These are phyloP conservation scores for Oryzias javanicus DNA, from an alignment of 2,113 vertebrate species.

Conservation along the genomic window DNA sequence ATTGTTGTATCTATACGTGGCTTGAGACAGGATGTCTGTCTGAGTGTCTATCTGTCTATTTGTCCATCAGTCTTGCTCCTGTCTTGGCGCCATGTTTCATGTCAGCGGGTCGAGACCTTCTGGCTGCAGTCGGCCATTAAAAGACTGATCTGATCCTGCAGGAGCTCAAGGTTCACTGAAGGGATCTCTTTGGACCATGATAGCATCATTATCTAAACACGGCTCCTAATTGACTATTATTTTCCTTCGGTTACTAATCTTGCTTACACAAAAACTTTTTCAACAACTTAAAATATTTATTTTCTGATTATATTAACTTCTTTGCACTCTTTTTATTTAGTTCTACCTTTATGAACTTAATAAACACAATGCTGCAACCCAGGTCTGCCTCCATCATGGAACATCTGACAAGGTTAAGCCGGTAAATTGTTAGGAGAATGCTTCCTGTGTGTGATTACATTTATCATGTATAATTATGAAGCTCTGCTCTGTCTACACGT, in stretches of 20 bases:
- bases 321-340: not conserved
- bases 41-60: conserved; percentile 59
- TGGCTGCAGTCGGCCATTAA: conserved; percentile 36
- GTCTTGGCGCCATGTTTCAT: conserved; percentile 43
- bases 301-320: too few relatives aligned
- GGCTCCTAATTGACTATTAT: conserved; percentile 19
- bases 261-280: not conserved
- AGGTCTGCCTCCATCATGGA: conserved; percentile 75
- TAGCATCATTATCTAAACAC: conserved; percentile 61
- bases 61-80: conserved; percentile 58
- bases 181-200: conserved; percentile 37
- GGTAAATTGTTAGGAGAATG: conserved; percentile 57
- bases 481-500: conserved; percentile 66
- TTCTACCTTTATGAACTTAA: not conserved
- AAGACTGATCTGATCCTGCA: conserved; percentile 56
- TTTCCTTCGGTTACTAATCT: conserved; percentile 7
- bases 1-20: conserved; percentile 73
- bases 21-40: conserved; percentile 67
- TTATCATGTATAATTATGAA: conserved; percentile 74
- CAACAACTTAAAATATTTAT: too few relatives aligned
- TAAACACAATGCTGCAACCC: conserved; percentile 2
- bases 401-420: conserved; percentile 80
- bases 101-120: conserved; percentile 50
- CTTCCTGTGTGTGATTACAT: conserved; percentile 71
- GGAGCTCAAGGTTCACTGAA: conserved; percentile 29